Percentiles rank a stretch among this genome's conserved stretches.
phyloP scores from a whole-genome alignment of 1,140 invertebrate genomes.

The Diprion similis region DNA sequence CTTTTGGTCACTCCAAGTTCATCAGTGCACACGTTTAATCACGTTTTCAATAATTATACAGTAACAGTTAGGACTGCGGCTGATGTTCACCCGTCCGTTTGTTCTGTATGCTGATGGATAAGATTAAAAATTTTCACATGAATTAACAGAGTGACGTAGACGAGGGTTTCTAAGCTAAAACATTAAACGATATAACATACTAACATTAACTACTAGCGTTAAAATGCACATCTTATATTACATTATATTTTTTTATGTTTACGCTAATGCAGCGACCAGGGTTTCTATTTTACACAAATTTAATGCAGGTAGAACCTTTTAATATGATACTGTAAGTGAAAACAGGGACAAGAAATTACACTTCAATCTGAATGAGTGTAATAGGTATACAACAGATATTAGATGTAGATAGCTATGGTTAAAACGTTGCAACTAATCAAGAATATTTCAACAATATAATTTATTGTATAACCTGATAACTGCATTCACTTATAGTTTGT shows the following conservation, averaged over 20 bases:
- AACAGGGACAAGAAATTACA: no score
- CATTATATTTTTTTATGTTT: neutral
- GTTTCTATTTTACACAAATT: neutral
- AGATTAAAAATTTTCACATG: neutral
- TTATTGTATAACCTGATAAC: no score
- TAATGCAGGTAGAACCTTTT: no score
- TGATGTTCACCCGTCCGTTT: no score
- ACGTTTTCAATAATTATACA: neutral
- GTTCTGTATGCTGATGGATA: neutral
- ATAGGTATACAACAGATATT: no score
- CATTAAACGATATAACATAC: conserved; percentile 6
- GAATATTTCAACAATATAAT: no score
- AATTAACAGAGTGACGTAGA: neutral
- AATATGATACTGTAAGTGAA: no score
- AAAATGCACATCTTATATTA: conserved; percentile 5
- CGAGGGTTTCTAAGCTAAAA: neutral
- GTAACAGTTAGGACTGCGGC: no score
- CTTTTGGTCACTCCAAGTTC: neutral
- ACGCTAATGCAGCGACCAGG: neutral
- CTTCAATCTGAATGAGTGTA: no score
- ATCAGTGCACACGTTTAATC: neutral
- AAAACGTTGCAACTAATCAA: no score
- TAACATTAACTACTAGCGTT: conserved; percentile 5
- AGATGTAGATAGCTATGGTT: no score
- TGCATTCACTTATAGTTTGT: no score